phyloP scores from a whole-genome alignment of 2,797 vertebrate genomes.

The Neostethus bicornis region DNA sequence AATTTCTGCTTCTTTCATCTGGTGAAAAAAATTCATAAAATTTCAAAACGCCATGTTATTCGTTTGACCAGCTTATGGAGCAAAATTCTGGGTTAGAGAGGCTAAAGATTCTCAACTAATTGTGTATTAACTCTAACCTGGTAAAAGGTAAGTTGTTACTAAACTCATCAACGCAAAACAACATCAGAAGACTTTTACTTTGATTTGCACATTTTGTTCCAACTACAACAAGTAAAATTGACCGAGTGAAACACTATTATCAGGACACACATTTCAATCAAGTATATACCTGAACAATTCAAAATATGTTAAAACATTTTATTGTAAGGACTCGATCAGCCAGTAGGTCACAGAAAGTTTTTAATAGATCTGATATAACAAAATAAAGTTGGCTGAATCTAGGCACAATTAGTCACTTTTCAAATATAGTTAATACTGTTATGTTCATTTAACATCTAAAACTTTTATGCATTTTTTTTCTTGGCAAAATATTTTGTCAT shows the following conservation, averaged over 20 bases:
- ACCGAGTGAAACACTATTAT: neutral
- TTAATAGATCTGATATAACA: no score
- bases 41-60: conserved; percentile 47
- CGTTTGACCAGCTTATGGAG: conserved; percentile 40
- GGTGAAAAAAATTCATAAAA: conserved; percentile 38
- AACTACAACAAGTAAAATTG: neutral
- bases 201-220: conserved; percentile 3
- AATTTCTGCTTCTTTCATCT: neutral
- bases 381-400: no score
- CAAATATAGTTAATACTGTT: no score
- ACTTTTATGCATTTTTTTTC: no score
- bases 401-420: no score
- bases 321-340: no score
- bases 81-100: conserved; percentile 64
- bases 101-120: conserved; percentile 9
- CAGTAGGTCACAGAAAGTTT: no score
- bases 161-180: conserved; percentile 15
- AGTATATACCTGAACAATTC: no score
- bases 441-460: no score
- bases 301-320: no score
- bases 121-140: conserved; percentile 13
- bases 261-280: neutral
- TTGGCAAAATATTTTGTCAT: no score
- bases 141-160: neutral
- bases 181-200: conserved; percentile 28